phyloP scores from a whole-genome alignment of 2,113 vertebrate genomes.

The Neogobius melanostomus region DNA sequence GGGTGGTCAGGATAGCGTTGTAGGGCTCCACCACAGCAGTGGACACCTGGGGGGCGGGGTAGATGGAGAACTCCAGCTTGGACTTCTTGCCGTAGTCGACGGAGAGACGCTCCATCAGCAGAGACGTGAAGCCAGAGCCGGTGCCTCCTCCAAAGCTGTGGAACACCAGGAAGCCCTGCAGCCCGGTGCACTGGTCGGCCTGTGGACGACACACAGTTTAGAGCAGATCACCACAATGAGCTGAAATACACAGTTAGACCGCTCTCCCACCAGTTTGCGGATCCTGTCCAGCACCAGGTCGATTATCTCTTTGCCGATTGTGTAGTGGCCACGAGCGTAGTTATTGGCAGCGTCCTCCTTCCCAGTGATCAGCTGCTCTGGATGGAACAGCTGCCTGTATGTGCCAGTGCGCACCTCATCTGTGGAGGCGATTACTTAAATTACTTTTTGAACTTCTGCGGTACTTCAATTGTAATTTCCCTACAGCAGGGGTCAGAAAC shows the following conservation, averaged over 20 bases:
- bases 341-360: constrained; percentile 73
- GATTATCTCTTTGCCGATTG: constrained; percentile 59
- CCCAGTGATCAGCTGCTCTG: constrained; percentile 74
- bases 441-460: too few relatives aligned
- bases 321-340: constrained; percentile 69
- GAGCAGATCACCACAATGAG: not conserved
- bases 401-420: constrained; percentile 62
- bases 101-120: constrained; percentile 88
- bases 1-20: constrained; percentile 84
- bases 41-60: constrained; percentile 78
- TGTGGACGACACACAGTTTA: constrained; percentile 12
- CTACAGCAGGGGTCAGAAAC: too few relatives aligned
- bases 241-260: not conserved
- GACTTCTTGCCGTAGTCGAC: constrained; percentile 86
- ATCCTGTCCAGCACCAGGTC: constrained; percentile 38
- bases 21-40: constrained; percentile 83
- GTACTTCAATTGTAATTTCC: too few relatives aligned
- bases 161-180: constrained; percentile 73
- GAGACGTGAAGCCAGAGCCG: constrained; percentile 74
- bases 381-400: constrained; percentile 71
- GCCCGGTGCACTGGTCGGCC: constrained; percentile 71
- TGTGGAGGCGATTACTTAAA: not conserved
- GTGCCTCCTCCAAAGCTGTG: constrained; percentile 69
- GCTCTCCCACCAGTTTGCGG: constrained; percentile 20
- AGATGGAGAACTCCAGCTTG: constrained; percentile 88